Evolutionary conservation across 2,113 vertebrate species (phyloP).

Genomic region (Rhombomys opimus): DNA sequence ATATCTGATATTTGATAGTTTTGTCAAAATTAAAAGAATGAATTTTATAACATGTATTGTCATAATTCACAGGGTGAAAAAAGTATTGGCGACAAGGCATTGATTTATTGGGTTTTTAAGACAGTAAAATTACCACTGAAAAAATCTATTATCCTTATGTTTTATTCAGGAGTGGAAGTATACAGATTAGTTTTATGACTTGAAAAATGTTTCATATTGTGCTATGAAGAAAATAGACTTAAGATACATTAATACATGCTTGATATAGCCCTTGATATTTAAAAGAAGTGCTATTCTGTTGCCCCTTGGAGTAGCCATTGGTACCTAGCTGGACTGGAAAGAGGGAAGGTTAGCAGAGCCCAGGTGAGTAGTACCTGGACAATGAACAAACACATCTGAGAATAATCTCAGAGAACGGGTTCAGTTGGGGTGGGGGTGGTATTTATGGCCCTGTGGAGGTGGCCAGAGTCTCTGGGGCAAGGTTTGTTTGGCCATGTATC

Average conservation of each 20-base stretch:
- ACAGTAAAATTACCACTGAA: neutral
- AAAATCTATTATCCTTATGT: neutral
- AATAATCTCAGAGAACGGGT: too few species aligned
- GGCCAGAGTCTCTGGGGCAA: too few species aligned
- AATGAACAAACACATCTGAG: too few species aligned
- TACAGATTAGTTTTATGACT: constrained; percentile 12
- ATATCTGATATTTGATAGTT: neutral
- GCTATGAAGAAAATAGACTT: constrained; percentile 4
- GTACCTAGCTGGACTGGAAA: too few species aligned
- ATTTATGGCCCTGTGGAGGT: too few species aligned
- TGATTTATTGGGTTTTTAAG: constrained; percentile 29
- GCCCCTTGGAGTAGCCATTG: too few species aligned
- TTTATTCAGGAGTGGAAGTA: neutral
- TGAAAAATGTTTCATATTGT: constrained; percentile 42
- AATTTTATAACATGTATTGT: neutral
- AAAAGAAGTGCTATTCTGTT: neutral
- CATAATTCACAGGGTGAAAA: neutral
- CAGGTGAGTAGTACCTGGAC: too few species aligned
- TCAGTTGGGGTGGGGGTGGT: too few species aligned
- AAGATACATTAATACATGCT: constrained; percentile 8
- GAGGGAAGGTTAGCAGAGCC: too few species aligned
- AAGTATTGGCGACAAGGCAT: neutral
- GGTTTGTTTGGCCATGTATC: too few species aligned
- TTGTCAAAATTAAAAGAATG: neutral
- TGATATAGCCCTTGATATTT: neutral